A percentile compares a stretch with the other conserved stretches of the same genome.
These are phyloP conservation scores for Notolabrus celidotus DNA, from an alignment of 2,797 vertebrate species.

Conservation along the genomic window DNA sequence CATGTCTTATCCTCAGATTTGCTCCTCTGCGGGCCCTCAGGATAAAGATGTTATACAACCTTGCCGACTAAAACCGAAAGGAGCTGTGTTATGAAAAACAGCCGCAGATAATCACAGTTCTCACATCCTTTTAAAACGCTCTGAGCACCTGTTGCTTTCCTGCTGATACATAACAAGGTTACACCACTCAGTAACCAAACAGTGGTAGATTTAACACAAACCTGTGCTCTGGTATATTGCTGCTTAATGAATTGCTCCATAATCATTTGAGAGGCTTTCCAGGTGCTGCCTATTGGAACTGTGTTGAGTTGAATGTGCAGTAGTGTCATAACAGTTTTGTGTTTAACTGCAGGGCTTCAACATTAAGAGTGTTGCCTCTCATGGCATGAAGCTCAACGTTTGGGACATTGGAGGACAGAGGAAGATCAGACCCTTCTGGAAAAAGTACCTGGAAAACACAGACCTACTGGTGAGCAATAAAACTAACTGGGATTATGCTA, in stretches of 20 bases:
- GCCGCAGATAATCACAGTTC: constrained; percentile 41
- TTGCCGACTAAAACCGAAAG: constrained; percentile 31
- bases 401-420: constrained; percentile 95
- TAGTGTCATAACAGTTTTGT: constrained; percentile 37
- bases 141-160: constrained; percentile 16
- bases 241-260: constrained; percentile 3
- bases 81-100: constrained; percentile 43
- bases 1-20: constrained; percentile 76
- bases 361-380: constrained; percentile 90
- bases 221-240: neutral
- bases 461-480: constrained; percentile 87
- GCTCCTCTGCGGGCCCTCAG: constrained; percentile 58
- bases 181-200: constrained; percentile 12
- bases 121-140: constrained; percentile 8
- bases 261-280: constrained; percentile 6
- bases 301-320: constrained; percentile 25
- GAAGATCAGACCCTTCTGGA: constrained; percentile 92
- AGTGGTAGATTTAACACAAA: constrained; percentile 17
- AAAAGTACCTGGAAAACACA: constrained; percentile 92
- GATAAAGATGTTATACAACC: constrained; percentile 77
- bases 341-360: constrained; percentile 88
- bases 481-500: too few species aligned
- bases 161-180: constrained; percentile 24
- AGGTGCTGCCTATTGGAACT: constrained; percentile 10
- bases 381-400: constrained; percentile 91